A percentile compares a stretch with the other conserved stretches of the same genome.
phyloP scores from a whole-genome alignment of 2,888 invertebrate genomes.

The Oxytorus armatus region DNA sequence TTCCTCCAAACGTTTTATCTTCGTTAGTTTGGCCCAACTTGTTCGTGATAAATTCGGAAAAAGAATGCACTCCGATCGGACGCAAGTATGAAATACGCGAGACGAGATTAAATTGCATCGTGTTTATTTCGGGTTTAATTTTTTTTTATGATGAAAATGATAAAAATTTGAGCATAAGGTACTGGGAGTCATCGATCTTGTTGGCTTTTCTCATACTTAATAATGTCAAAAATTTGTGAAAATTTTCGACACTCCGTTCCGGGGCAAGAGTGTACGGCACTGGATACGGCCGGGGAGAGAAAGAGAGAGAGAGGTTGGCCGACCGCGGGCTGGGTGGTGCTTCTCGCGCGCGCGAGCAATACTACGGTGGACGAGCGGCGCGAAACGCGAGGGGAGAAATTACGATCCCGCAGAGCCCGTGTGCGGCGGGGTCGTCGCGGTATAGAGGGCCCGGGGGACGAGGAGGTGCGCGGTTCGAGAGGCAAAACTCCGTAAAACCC shows the following conservation, averaged over 20 bases:
- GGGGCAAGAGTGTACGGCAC: conserved; percentile 41
- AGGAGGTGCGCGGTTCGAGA: conserved; percentile 21
- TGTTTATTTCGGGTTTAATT: no score
- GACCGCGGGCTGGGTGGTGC: conserved; percentile 63
- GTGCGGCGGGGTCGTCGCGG: conserved; percentile 49
- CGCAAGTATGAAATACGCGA: no score
- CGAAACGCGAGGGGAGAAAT: conserved; percentile 26
- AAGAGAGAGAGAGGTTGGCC: conserved; percentile 51
- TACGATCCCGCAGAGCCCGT: conserved; percentile 54
- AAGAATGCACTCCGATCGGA: no score
- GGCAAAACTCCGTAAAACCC: conserved; percentile 4
- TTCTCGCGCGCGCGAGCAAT: conserved; percentile 59
- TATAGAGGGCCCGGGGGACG: conserved; percentile 14
- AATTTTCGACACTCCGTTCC: not conserved
- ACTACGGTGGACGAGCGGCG: conserved; percentile 45
- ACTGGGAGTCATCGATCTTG: no score
- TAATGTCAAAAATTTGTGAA: not conserved
- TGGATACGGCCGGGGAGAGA: conserved; percentile 53
- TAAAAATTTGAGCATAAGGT: no score
- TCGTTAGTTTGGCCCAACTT: no score
- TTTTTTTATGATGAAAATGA: no score
- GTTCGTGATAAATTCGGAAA: no score
- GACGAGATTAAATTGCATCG: no score
- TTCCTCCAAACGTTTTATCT: no score
- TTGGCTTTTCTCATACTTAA: not conserved